Percentiles rank a stretch among this genome's conserved stretches.
These are phyloP conservation scores for Sinocyclocheilus rhinocerous DNA, from an alignment of 2,113 vertebrate species.

Conservation along the genomic window DNA sequence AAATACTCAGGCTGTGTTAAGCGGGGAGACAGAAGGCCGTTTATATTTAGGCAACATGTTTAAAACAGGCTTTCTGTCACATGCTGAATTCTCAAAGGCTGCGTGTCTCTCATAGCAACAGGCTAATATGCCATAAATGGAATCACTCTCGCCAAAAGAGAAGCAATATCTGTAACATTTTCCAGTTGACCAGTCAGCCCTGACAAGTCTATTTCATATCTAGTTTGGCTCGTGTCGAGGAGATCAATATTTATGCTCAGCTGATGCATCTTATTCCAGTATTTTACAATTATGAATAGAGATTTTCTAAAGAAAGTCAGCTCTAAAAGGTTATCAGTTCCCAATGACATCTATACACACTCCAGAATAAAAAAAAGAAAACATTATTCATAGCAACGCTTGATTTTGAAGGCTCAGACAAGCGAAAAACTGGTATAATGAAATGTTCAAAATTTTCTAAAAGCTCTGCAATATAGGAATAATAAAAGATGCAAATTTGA, in stretches of 20 bases:
- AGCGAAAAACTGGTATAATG: background rate
- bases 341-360: background rate
- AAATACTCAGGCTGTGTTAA: background rate
- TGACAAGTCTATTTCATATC: constrained; percentile 37
- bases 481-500: background rate
- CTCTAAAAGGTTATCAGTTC: background rate
- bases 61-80: constrained; percentile 4
- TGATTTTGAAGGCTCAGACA: background rate
- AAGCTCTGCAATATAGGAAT: background rate
- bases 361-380: background rate
- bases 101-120: constrained; percentile 31
- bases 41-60: constrained; percentile 22
- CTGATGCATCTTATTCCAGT: constrained; percentile 3
- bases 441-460: too few species aligned
- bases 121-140: constrained; percentile 36
- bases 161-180: constrained; percentile 51
- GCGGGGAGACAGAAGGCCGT: background rate
- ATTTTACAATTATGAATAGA: background rate
- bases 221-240: constrained; percentile 11
- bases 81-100: constrained; percentile 10
- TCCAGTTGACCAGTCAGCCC: constrained; percentile 29
- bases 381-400: background rate
- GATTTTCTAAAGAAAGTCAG: background rate
- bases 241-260: constrained; percentile 44
- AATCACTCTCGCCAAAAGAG: background rate